A percentile compares a stretch with the other conserved stretches of the same genome.
Evolutionary conservation across 1,140 invertebrate genomes (phyloP).

Genomic region (Rhagoletis zephyria): DNA sequence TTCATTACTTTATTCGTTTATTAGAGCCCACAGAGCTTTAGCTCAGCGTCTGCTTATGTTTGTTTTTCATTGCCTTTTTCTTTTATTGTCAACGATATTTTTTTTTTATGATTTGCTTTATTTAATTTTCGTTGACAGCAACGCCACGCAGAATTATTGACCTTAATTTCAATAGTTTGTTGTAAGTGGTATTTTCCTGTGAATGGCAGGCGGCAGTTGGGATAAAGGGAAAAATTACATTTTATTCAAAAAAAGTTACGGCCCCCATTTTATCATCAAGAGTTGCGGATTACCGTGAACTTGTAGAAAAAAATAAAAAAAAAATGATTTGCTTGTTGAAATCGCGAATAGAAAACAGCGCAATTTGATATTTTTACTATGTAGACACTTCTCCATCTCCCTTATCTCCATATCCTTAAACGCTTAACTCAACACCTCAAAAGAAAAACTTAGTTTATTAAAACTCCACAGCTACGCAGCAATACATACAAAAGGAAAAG

Average conservation of each 20-base stretch:
- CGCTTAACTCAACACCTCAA: neutral
- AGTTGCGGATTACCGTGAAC: slow-evolving; percentile 7
- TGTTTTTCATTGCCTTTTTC: neutral
- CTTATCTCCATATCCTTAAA: neutral
- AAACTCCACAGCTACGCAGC: neutral
- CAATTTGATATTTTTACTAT: neutral
- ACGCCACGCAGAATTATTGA: slow-evolving; percentile 14
- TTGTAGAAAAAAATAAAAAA: neutral
- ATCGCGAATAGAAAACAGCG: neutral
- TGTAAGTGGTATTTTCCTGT: neutral
- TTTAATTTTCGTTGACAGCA: slow-evolving; percentile 28
- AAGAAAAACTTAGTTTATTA: slow-evolving; percentile 39
- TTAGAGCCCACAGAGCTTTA: neutral
- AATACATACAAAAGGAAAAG: neutral
- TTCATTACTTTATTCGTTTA: slow-evolving; percentile 21
- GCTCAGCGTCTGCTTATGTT: neutral
- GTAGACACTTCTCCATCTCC: neutral
- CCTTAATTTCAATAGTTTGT: neutral
- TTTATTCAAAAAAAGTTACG: slow-evolving; percentile 15
- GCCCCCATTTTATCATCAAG: slow-evolving; percentile 8
- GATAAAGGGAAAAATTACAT: slow-evolving; percentile 1
- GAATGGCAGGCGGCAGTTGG: neutral
- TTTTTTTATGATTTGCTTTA: neutral
- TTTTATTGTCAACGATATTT: neutral
- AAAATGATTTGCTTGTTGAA: neutral